phyloP scores from a whole-genome alignment of 2,113 vertebrate species.

The Parus major region DNA sequence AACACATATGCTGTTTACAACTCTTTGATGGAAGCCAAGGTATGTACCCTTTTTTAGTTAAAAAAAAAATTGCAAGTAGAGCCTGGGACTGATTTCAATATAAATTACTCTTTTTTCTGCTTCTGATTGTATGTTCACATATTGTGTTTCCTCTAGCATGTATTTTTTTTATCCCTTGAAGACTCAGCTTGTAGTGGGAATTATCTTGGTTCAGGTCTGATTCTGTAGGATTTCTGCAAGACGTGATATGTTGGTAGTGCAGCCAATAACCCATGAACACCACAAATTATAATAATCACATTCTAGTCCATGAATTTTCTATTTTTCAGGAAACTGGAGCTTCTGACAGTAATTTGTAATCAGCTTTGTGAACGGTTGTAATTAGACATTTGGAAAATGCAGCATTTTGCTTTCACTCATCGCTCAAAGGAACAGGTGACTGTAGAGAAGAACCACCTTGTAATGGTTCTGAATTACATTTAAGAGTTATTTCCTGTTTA shows the following conservation, averaged over 20 bases:
- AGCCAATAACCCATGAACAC: accelerated
- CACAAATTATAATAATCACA: neutral
- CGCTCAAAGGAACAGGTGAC: neutral
- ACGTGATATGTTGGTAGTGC: accelerated
- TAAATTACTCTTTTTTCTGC: neutral
- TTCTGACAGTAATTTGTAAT: neutral
- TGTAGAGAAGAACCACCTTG: neutral
- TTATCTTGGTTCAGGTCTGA: neutral
- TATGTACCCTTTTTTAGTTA: neutral
- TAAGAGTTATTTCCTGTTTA: neutral
- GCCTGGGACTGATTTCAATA: neutral
- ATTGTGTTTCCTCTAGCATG: neutral
- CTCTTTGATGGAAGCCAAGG: neutral
- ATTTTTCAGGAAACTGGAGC: neutral
- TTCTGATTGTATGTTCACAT: neutral
- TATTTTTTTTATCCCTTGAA: neutral
- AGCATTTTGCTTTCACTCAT: neutral
- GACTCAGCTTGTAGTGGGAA: neutral
- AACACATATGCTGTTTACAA: neutral
- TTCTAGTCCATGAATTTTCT: neutral
- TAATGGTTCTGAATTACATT: neutral
- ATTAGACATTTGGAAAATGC: neutral
- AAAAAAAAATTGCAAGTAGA: neutral
- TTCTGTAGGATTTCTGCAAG: neutral
- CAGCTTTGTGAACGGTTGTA: neutral